phyloP scores from a whole-genome alignment of 1,140 invertebrate genomes.

The Zelostemma sp. region DNA sequence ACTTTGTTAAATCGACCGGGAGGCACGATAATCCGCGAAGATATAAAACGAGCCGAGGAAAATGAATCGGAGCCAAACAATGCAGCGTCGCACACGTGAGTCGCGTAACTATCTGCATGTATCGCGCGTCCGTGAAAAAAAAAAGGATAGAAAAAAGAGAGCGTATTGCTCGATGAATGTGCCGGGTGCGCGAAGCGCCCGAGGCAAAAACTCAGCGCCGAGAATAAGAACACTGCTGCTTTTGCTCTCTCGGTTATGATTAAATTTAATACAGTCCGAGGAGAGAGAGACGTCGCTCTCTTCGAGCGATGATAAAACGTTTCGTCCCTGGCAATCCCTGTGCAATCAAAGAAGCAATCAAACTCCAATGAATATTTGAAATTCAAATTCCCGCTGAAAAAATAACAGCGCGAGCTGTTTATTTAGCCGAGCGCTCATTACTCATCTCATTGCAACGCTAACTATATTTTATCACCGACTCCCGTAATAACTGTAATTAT shows the following conservation, averaged over 20 bases:
- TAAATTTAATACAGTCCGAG: slow-evolving; percentile 29
- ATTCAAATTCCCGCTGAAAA: slow-evolving; percentile 25
- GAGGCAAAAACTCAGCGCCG: slow-evolving; percentile 28
- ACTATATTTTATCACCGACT: background rate
- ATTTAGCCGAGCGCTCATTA: background rate
- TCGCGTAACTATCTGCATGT: slow-evolving; percentile 41
- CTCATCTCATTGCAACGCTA: background rate
- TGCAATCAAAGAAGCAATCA: slow-evolving; percentile 41
- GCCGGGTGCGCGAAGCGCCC: slow-evolving; percentile 29
- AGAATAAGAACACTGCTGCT: slow-evolving; percentile 33
- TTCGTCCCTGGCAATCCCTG: slow-evolving; percentile 25
- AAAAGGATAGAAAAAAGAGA: slow-evolving; percentile 20
- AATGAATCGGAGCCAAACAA: slow-evolving; percentile 45
- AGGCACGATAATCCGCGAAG: slow-evolving; percentile 42
- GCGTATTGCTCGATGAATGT: slow-evolving; percentile 32
- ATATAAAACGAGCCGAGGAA: slow-evolving; percentile 36
- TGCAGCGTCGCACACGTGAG: slow-evolving; percentile 35
- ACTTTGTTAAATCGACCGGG: slow-evolving; percentile 41
- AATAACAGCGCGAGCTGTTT: slow-evolving; percentile 14
- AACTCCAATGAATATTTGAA: slow-evolving; percentile 37
- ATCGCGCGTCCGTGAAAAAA: slow-evolving; percentile 23
- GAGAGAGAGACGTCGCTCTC: slow-evolving; percentile 3
- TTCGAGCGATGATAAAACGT: slow-evolving; percentile 36
- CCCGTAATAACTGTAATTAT: background rate
- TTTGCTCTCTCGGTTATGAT: slow-evolving; percentile 38